These are phyloP conservation scores for Hylaeus volcanicus DNA, from an alignment of 1,140 invertebrate genomes.

Conservation along the genomic window DNA sequence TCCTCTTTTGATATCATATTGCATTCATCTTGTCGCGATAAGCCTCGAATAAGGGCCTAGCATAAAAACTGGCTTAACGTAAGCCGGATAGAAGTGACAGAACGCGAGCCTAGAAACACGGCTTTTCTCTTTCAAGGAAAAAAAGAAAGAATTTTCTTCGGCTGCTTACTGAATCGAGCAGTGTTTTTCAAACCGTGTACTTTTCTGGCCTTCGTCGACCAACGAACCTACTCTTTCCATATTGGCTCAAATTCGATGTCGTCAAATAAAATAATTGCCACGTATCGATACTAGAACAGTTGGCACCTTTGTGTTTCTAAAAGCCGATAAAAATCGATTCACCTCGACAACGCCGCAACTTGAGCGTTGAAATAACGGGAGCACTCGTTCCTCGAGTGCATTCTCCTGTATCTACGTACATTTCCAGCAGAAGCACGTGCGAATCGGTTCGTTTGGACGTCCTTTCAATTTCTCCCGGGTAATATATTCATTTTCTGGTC, in stretches of 20 bases:
- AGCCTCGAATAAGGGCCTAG: constrained; percentile 54
- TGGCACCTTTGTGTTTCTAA: too few species aligned
- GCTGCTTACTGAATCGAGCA: constrained; percentile 2
- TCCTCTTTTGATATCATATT: constrained; percentile 55
- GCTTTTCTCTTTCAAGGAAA: constrained; percentile 21
- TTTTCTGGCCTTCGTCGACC: too few species aligned
- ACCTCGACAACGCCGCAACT: neutral
- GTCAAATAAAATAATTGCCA: too few species aligned
- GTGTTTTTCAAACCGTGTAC: too few species aligned
- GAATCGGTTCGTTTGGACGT: neutral
- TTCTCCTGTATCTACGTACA: neutral
- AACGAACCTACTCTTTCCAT: too few species aligned
- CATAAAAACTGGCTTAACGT: constrained; percentile 61
- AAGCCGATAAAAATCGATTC: neutral
- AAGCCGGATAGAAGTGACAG: constrained; percentile 61
- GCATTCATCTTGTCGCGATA: constrained; percentile 56
- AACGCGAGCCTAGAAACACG: constrained; percentile 38
- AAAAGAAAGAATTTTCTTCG: neutral
- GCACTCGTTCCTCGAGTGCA: neutral
- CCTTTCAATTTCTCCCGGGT: constrained; percentile 5
- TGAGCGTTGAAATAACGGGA: neutral
- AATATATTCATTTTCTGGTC: neutral
- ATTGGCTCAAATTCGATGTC: too few species aligned
- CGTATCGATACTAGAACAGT: too few species aligned
- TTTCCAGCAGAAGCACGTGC: too few species aligned